Base-by-base conservation (phyloP, 2,888 invertebrate species). In the Cremastobaeus sp. region DNA sequence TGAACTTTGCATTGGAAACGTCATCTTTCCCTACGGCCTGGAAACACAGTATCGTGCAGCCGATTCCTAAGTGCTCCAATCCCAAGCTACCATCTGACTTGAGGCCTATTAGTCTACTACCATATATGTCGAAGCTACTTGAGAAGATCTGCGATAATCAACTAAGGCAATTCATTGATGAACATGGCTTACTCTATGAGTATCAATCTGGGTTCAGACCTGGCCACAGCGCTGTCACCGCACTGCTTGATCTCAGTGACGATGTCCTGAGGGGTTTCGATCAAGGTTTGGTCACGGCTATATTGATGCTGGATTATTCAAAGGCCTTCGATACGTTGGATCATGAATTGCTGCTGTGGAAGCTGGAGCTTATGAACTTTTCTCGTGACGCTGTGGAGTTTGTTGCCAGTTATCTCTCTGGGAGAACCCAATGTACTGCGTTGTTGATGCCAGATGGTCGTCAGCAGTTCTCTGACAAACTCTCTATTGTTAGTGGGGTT, bases 271-370 rank as follows among this genome's bases (percentile, higher is more conserved):
- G 14, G 9, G 3, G 35, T 14, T 52, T 34, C 20, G 48, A 52
- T 25, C 15, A 21, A 4, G 2, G 9, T 1, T 15, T 25, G 25
- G 20, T 48, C 1, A 18, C 48, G 1, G 48, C 48, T 1, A 5
- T 52, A 2, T 0, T 52, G 1, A 3, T 52, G 21, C 12, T 37
- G 9, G 52, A 52, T 15, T 52, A 21, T 17, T 52, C 52, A 1
- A 52, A 52, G 11, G 35, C 37, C 2, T 52, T 52, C 25, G 52
- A 52, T 25, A 52, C 52, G 1, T 21, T 21, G 1, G 1, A 4
- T n/a, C 39, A 39, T 18, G 3, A 39, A 8, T 18, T 17, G 18
- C 12, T 39, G 8, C 18, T 39, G 39, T 2, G 8, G 1, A 39
- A 39, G 18, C n/a, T 39, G 18, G 1, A 18, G 1, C 3, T 8